Base-by-base conservation (phyloP, 2,888 invertebrate species). In the Limenitis camilla region DNA sequence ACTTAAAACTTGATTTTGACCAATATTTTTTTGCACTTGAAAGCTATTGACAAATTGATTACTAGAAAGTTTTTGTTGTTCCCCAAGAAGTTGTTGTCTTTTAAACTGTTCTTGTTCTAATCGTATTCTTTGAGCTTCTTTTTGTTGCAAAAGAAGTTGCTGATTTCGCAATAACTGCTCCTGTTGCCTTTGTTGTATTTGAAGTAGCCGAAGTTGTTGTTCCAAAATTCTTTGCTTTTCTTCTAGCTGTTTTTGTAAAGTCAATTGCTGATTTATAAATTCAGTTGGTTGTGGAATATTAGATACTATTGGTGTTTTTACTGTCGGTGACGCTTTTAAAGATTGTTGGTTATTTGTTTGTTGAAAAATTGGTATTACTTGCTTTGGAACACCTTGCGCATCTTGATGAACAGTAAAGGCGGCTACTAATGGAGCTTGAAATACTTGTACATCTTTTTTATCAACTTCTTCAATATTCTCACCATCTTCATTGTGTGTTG, bases 361-460 rank as follows among this genome's bases (percentile, higher is more conserved):
- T 66, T 91, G 90, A 67, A 89, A 91, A 64, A 94, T 89, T 0
- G 95, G 93, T 46, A 94, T 91, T 0, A 95, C 93, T 72, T 92
- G 93, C 63, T 93, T 92, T 0, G 95, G 94, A n/a, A 91, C 71
- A 1, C 95, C 95, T 30, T 89, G 88, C 60, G 92, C 92, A 68
- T 95, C 95, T 75, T 95, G 92, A 60, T 95, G 94, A 0, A 95
- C 93, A 0, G 95, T 95, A 67, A 95, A 95, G 0, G 95, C 95
- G 2, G 94, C 94, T 0, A 95, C 93, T 53, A 95, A 72, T 0
- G 95, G 95, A 3, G 95, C 95, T 61, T 92, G 91, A 67, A 92
- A 93, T 45, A 95, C 94, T 74, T 94, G 94, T 1, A 95, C 93
- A 55, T 92, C 92, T 55, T 89, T 87, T 68, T 92, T 90, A 65